Percentiles rank a stretch among this genome's conserved stretches.
Evolutionary conservation across 2,797 vertebrate species (phyloP).

Genomic region (Scyliorhinus canicula): DNA sequence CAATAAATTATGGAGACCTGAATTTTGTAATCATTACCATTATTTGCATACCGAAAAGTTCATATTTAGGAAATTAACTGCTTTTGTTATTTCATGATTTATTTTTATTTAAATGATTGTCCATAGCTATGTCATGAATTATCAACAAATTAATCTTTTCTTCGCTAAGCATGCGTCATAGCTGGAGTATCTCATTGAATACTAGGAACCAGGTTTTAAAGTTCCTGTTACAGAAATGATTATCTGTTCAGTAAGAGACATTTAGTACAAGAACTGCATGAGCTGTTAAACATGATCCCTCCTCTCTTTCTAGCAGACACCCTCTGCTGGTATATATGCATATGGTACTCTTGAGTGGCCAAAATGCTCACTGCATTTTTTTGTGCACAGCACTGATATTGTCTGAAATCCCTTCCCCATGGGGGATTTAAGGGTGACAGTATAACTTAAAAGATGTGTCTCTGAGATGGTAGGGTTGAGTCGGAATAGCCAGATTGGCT

Average conservation of each 20-base stretch:
- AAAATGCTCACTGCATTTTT: background rate
- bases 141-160: background rate
- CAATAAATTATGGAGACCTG: too few relatives aligned
- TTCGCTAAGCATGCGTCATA: background rate
- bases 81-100: too few relatives aligned
- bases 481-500: rapidly evolving
- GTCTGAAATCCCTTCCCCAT: background rate
- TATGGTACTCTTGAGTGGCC: background rate
- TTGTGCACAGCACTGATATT: background rate
- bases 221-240: background rate
- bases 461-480: background rate
- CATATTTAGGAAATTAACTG: too few relatives aligned
- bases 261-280: background rate
- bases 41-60: too few relatives aligned
- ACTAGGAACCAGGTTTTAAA: background rate
- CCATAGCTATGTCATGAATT: too few relatives aligned
- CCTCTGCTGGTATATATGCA: background rate
- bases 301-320: background rate
- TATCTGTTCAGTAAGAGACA: background rate
- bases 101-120: too few relatives aligned
- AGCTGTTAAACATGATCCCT: background rate
- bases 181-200: background rate
- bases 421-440: background rate
- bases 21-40: too few relatives aligned
- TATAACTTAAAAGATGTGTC: background rate